A percentile compares a stretch with the other conserved stretches of the same genome.
These are phyloP conservation scores for Phyllostomus hastatus DNA, from an alignment of 2,113 vertebrate species.

Conservation along the genomic window DNA sequence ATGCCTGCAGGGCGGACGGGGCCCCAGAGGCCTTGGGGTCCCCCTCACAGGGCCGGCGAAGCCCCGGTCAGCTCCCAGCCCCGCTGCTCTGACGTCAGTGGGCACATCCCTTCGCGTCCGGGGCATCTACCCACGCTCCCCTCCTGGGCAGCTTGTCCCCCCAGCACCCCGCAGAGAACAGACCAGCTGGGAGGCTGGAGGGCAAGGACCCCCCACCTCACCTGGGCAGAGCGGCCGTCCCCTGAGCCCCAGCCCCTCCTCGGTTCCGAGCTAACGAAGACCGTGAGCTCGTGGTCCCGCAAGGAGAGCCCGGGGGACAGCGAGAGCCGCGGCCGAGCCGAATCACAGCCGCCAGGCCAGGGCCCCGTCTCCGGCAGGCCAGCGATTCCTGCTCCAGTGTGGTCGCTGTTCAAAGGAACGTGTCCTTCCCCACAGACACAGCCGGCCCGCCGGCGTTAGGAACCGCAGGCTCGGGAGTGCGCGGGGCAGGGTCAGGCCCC, in stretches of 20 bases:
- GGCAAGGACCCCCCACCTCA: background rate
- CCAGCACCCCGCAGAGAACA: background rate
- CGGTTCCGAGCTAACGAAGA: too few relatives aligned
- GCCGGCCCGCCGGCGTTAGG: background rate
- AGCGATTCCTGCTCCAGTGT: rapidly evolving
- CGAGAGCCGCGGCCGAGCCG: background rate
- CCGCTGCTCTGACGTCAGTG: rapidly evolving
- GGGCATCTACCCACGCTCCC: background rate
- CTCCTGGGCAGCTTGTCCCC: background rate
- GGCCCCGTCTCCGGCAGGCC: rapidly evolving
- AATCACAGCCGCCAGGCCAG: rapidly evolving
- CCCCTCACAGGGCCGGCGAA: rapidly evolving
- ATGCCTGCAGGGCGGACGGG: rapidly evolving
- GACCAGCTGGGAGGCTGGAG: background rate
- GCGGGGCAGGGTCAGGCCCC: background rate
- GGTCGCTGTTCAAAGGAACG: background rate
- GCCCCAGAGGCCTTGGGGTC: background rate
- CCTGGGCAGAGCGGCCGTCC: background rate
- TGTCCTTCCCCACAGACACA: rapidly evolving
- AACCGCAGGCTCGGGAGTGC: background rate
- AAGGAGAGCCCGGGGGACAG: rapidly evolving
- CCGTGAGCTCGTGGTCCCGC: rapidly evolving
- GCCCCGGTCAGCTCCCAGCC: background rate
- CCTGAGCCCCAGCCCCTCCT: background rate
- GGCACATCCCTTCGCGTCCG: too few relatives aligned